Evolutionary conservation across 2,888 invertebrate genomes (phyloP).

Genomic region (Erebia ligea): DNA sequence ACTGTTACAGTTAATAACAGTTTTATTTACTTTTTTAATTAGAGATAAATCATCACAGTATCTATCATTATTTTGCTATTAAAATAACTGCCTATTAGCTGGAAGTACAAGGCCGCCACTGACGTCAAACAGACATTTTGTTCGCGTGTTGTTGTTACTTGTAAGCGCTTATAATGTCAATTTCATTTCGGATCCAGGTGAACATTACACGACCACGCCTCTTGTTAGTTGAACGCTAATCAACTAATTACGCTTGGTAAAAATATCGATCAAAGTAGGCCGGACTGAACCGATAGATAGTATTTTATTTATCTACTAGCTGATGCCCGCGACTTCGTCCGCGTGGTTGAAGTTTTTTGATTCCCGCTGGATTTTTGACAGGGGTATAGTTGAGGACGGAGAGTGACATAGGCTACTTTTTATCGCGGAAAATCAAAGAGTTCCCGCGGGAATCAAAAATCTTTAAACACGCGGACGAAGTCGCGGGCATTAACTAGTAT

Average conservation of each 20-base stretch:
- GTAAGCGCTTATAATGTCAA: constrained; percentile 36
- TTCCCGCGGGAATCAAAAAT: no score
- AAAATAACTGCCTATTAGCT: constrained; percentile 42
- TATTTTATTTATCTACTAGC: neutral
- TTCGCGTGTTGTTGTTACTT: constrained; percentile 39
- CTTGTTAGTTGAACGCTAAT: constrained; percentile 29
- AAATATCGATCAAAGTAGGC: neutral
- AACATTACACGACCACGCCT: constrained; percentile 37
- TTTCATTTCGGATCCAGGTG: constrained; percentile 36
- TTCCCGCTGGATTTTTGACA: no score
- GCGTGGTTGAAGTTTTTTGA: no score
- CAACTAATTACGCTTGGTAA: constrained; percentile 31
- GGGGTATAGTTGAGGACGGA: no score
- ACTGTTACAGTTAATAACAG: neutral
- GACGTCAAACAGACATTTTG: constrained; percentile 61
- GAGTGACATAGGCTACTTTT: no score
- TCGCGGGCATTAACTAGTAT: no score
- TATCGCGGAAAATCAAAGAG: no score
- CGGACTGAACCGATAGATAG: neutral
- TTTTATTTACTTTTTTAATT: neutral
- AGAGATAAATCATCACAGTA: constrained; percentile 12
- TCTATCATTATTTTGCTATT: constrained; percentile 30
- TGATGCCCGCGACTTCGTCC: no score
- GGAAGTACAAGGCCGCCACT: constrained; percentile 60
- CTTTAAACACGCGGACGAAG: no score